phyloP scores from a whole-genome alignment of 64 coral and sea anemone genomes.

The Montipora cactus region DNA sequence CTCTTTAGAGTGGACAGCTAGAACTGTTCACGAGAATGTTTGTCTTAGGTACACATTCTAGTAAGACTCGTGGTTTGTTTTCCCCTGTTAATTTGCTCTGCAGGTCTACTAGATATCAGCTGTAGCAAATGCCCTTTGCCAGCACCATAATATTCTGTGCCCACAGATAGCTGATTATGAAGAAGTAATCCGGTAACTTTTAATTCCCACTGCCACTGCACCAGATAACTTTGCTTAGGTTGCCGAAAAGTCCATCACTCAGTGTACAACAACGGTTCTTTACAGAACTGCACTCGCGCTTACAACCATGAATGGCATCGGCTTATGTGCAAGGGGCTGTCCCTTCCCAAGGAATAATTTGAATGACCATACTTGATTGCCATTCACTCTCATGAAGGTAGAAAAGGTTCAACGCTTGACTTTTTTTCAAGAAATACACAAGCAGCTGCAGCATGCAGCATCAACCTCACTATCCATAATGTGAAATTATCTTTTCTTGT shows the following conservation, averaged over 20 bases:
- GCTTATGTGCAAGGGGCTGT: no score
- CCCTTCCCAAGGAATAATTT: no score
- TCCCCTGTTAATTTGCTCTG: background rate
- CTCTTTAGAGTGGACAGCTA: no score
- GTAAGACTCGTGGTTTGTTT: background rate
- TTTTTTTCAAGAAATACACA: no score
- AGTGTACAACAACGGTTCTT: background rate
- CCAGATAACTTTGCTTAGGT: background rate
- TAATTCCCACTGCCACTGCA: background rate
- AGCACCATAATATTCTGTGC: conserved; percentile 1
- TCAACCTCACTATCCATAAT: no score
- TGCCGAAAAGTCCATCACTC: background rate
- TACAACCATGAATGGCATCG: background rate
- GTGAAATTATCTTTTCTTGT: no score
- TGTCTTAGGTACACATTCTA: no score
- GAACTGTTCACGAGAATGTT: no score
- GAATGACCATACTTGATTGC: no score
- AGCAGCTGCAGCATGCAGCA: no score
- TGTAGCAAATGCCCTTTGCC: conserved; percentile 16
- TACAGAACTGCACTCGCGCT: background rate
- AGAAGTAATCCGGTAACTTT: conserved; percentile 27
- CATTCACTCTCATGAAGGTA: no score
- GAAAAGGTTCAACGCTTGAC: no score
- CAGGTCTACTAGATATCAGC: conserved; percentile 34
- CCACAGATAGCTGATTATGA: conserved; percentile 35